phyloP scores from a whole-genome alignment of 2,888 invertebrate species.

The Leistus spinibarbis region DNA sequence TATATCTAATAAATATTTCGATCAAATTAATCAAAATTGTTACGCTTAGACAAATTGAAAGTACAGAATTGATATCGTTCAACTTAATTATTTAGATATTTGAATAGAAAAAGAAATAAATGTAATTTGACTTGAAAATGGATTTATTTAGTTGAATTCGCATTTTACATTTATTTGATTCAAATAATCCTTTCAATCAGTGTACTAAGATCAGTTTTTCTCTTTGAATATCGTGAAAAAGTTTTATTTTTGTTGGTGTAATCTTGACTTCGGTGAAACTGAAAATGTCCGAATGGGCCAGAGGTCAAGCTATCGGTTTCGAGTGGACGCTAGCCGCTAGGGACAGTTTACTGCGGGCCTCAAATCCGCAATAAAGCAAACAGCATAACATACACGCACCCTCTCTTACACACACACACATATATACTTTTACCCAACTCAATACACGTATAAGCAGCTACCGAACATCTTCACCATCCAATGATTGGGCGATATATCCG shows the following conservation, averaged over 20 bases:
- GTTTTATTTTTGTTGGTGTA: not conserved
- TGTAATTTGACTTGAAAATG: no score
- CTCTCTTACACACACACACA: not conserved
- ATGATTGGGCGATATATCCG: not conserved
- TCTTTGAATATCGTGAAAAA: no score
- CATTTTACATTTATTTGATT: no score
- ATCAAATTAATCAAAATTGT: no score
- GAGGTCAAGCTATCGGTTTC: slow-evolving; percentile 24
- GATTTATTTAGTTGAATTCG: no score
- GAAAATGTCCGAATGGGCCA: not conserved
- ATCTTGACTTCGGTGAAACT: not conserved
- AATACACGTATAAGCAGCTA: not conserved
- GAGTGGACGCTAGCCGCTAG: slow-evolving; percentile 38
- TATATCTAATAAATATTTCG: no score
- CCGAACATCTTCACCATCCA: not conserved
- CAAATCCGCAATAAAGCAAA: slow-evolving; percentile 43
- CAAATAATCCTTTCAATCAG: no score
- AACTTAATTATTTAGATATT: no score
- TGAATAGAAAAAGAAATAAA: no score
- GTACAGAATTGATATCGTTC: no score
- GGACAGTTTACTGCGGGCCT: slow-evolving; percentile 42
- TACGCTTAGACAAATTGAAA: no score
- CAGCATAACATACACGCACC: slow-evolving; percentile 14
- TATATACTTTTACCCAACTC: not conserved
- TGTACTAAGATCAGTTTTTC: no score